Conservation (phyloP, 2,797 vertebrate species). For the Lutjanus campechanus region DNA sequence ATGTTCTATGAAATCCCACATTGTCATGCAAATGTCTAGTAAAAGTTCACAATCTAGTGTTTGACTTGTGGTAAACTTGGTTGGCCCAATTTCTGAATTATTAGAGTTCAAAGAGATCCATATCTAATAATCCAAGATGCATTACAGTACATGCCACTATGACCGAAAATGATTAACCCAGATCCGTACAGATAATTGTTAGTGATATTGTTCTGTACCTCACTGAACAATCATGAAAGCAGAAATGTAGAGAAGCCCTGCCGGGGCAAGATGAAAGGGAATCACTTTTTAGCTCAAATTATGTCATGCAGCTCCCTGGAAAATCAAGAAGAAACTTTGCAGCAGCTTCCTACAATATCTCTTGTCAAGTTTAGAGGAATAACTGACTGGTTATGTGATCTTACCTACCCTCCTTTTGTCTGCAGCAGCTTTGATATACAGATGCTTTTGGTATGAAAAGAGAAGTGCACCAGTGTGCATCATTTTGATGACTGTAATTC, state of each 20-base stretch:
- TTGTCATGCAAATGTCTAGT: neutral
- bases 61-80: neutral
- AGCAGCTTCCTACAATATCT: neutral
- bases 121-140: slow-evolving; percentile 16
- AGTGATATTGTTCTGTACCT: slow-evolving; percentile 19
- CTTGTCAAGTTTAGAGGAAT: neutral
- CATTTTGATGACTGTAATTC: slow-evolving; percentile 13
- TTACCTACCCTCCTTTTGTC: slow-evolving; percentile 1
- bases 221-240: slow-evolving; percentile 28
- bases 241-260: slow-evolving; percentile 11
- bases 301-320: neutral
- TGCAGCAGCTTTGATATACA: slow-evolving; percentile 41
- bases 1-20: neutral
- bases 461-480: neutral
- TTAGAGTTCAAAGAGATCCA: neutral
- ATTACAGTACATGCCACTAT: slow-evolving; percentile 4
- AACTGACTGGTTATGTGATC: slow-evolving; percentile 5
- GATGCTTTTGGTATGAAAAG: slow-evolving; percentile 33
- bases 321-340: slow-evolving; percentile 28
- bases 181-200: slow-evolving; percentile 32
- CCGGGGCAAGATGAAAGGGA: slow-evolving; percentile 20
- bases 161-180: slow-evolving; percentile 20
- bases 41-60: neutral
- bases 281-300: slow-evolving; percentile 18
- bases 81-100: neutral